Evolutionary conservation across 2,888 invertebrate species (phyloP), one percentile per base, ranked within the genome.

Genomic region (Halocaridina rubra): DNA sequence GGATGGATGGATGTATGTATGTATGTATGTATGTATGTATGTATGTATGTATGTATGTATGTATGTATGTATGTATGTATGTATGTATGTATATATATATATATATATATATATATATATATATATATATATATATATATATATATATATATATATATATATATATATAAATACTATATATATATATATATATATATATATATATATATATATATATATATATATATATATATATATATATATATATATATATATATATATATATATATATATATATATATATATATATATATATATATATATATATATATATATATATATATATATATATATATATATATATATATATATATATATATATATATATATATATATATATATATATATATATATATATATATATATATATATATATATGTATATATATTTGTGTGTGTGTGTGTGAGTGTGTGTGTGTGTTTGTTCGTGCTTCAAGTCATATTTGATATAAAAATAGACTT

Each of bases 41-140:
- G 57, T 75, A 33, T 71, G n/a, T 32, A 2, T 71, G n/a, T 71
- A 0, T 71, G 27, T 76, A 2, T 76, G 27, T 76, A 3, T 76
- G 30, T 79, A 30, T 67, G 30, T 79, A 30, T 79, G 30, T 67
- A 30, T 64, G 29, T 78, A 59, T 78, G n/a, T 78, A 59, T 78
- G 29, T 78, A 59, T 78, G 29, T 67, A 59, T 78, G 29, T 78
- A 61, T 78, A 53, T 53, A 53, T 53, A 53, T 53, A 53, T 53
- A 53, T 53, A 53, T 53, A 53, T 53, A 53, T 53, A 53, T 8
- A 53, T 53, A 53, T 53, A 53, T 53, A 53, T 53, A 53, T 53
- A 53, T 53, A 53, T 53, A 53, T 53, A 53, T 53, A 53, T 53
- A 53, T 13, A 46, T 16, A 46, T 2, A 53, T 53, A 53, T 53